These are phyloP conservation scores for Tortricodes alternella DNA, from an alignment of 2,888 invertebrate species.

Conservation along the genomic window DNA sequence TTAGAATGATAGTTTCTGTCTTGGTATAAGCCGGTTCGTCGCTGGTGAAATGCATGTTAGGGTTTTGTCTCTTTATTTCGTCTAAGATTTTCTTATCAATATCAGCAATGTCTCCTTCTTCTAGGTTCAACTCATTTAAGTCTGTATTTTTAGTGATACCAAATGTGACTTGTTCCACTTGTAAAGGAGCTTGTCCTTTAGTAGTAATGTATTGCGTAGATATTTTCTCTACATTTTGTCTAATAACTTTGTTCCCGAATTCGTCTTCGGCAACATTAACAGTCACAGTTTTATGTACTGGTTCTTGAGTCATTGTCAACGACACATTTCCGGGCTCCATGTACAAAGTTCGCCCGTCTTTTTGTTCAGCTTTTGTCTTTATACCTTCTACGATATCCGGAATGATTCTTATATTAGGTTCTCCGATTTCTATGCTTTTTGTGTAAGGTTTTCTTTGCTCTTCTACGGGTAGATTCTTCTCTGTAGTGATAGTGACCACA, in stretches of 20 bases:
- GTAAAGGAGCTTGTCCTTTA: slow-evolving; percentile 70
- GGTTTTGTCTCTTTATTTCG: slow-evolving; percentile 73
- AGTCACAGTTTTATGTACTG: slow-evolving; percentile 75
- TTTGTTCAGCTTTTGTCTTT: slow-evolving; percentile 60
- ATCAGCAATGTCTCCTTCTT: slow-evolving; percentile 72
- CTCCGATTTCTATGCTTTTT: slow-evolving; percentile 79
- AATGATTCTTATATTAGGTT: slow-evolving; percentile 61
- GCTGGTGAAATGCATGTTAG: slow-evolving; percentile 73
- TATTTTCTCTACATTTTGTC: slow-evolving; percentile 74
- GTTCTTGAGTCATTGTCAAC: slow-evolving; percentile 75
- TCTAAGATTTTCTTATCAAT: slow-evolving; percentile 70
- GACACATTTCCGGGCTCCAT: slow-evolving; percentile 76
- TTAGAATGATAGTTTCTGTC: slow-evolving; percentile 81
- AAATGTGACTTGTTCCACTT: slow-evolving; percentile 75
- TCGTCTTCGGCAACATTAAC: slow-evolving; percentile 78
- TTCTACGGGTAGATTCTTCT: slow-evolving; percentile 61
- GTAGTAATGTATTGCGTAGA: slow-evolving; percentile 69
- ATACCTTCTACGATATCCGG: slow-evolving; percentile 76
- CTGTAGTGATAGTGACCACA: slow-evolving; percentile 74
- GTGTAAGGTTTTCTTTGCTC: slow-evolving; percentile 68
- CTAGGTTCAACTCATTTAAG: slow-evolving; percentile 64
- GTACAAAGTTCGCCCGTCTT: slow-evolving; percentile 66
- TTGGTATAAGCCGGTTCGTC: slow-evolving; percentile 74
- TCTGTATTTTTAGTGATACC: slow-evolving; percentile 69
- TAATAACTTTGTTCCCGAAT: slow-evolving; percentile 76